Base-by-base conservation (phyloP, 2,797 vertebrate species). In the Sebastes jordani region DNA sequence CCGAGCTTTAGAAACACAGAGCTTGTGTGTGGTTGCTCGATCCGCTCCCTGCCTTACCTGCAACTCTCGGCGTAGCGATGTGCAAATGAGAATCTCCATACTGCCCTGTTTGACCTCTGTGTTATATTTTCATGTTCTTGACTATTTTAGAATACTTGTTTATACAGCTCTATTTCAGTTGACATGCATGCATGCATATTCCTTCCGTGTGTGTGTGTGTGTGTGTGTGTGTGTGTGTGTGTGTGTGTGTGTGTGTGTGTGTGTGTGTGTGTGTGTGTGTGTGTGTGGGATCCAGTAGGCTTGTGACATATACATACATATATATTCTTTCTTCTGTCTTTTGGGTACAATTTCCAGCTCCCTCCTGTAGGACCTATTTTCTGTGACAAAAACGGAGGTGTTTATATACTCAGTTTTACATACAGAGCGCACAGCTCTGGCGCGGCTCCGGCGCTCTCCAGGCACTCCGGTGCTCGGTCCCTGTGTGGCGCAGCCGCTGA, bases 341-440 rank as follows among this genome's bases (percentile, higher is more conserved):
- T 91, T 92, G 94, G 94, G 94, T 95, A 91, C 94, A 95, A 95
- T 96, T 96, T 95, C 78, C 86, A 83, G 87, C 90, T 94, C 90
- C 90, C 86, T 95, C 93, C 95, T 94, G 87, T 88, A 94, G 93
- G 95, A 96, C 94, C 94, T 91, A 95, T 96, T 96, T 95, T 94
- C 90, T 82, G 89, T 94, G 94, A 94, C 94, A 94, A 91, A 65
- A 95, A 89, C 74, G 70, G 87, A 93, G 92, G 91, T 93, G 93
- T 94, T 94, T 95, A 94, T 93, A 89, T 90, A 87, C 92, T 90
- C 86, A 70, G 89, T 95, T 96, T 95, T 95, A 93, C 95, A 95
- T 95, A 95, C 90, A 90, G 93, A 95, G 93, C 91, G 32, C 64
- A 66, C 86, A 38, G 83, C 76, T 87, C 90, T 30, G 46, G 70